A percentile compares a stretch with the other conserved stretches of the same genome.
These are phyloP conservation scores for Harmothoe impar DNA, from an alignment of 2,888 invertebrate genomes.

Conservation along the genomic window DNA sequence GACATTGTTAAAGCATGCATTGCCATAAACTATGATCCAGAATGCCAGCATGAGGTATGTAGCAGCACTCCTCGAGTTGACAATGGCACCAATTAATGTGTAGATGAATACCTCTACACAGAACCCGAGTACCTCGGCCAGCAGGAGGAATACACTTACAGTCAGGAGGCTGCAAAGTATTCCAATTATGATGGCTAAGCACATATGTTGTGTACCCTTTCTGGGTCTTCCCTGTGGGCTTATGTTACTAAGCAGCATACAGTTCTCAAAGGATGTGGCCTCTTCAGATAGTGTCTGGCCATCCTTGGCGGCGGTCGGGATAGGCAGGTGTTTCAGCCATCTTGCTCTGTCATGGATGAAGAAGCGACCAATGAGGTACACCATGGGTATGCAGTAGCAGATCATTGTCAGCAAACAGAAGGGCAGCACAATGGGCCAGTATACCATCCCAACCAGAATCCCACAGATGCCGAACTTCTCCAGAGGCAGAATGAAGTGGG, in stretches of 20 bases:
- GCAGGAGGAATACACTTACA: slow-evolving; percentile 70
- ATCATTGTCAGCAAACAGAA: background rate
- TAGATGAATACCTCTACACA: slow-evolving; percentile 78
- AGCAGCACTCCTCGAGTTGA: slow-evolving; percentile 78
- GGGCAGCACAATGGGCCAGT: slow-evolving; percentile 47
- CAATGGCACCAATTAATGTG: slow-evolving; percentile 81
- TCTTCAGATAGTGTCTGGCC: background rate
- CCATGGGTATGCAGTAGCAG: slow-evolving; percentile 49
- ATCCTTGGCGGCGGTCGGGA: background rate
- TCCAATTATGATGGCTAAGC: background rate
- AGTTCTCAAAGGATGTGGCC: background rate
- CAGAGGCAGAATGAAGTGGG: slow-evolving; percentile 59
- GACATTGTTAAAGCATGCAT: slow-evolving; percentile 79
- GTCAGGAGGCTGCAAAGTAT: background rate
- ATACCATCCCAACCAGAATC: slow-evolving; percentile 29
- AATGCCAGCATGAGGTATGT: slow-evolving; percentile 79
- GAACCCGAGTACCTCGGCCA: slow-evolving; percentile 76
- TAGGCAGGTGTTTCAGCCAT: background rate
- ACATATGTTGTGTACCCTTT: background rate
- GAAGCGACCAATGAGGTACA: slow-evolving; percentile 57
- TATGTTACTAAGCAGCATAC: slow-evolving; percentile 43
- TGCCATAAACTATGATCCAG: slow-evolving; percentile 79
- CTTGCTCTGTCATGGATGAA: slow-evolving; percentile 17
- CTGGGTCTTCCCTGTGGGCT: background rate
- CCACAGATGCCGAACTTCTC: slow-evolving; percentile 64